These are phyloP conservation scores for Cydia strobilella DNA, from an alignment of 1,140 invertebrate species.

Conservation along the genomic window DNA sequence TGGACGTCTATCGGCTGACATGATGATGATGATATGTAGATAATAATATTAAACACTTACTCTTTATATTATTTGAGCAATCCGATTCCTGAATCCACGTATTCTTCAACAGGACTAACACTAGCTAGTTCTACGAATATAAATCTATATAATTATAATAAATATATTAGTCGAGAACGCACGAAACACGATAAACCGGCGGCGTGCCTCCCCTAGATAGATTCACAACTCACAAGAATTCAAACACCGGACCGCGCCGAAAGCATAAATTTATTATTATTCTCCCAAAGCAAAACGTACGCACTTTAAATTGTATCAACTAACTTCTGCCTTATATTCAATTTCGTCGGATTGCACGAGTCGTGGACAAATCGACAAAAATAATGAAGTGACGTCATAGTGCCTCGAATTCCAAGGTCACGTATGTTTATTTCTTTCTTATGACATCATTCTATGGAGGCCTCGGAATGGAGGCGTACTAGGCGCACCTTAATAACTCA, in stretches of 20 bases:
- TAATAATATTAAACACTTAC: not conserved
- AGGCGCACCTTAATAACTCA: not conserved
- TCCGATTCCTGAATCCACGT: not conserved
- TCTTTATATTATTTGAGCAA: slow-evolving; percentile 10
- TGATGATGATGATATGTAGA: not conserved
- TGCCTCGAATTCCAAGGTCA: slow-evolving; percentile 54
- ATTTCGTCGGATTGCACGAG: slow-evolving; percentile 39
- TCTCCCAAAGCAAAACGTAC: slow-evolving; percentile 36
- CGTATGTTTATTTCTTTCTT: slow-evolving; percentile 53
- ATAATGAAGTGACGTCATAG: slow-evolving; percentile 62
- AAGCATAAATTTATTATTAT: slow-evolving; percentile 40
- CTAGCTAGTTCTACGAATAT: not conserved
- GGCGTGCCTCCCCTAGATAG: not conserved
- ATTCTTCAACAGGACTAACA: not conserved
- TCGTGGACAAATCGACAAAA: slow-evolving; percentile 59
- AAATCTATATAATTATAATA: not conserved
- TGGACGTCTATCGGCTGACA: too few species aligned
- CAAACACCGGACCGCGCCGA: slow-evolving; percentile 26
- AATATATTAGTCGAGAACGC: not conserved
- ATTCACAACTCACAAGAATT: slow-evolving; percentile 2
- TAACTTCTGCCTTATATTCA: slow-evolving; percentile 29
- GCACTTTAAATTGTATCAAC: not conserved
- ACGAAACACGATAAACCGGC: not conserved
- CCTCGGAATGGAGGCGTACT: too few species aligned
- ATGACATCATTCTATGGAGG: slow-evolving; percentile 55